Evolutionary conservation across 1,140 invertebrate species (phyloP).

Genomic region (Drosophila paulistorum): DNA sequence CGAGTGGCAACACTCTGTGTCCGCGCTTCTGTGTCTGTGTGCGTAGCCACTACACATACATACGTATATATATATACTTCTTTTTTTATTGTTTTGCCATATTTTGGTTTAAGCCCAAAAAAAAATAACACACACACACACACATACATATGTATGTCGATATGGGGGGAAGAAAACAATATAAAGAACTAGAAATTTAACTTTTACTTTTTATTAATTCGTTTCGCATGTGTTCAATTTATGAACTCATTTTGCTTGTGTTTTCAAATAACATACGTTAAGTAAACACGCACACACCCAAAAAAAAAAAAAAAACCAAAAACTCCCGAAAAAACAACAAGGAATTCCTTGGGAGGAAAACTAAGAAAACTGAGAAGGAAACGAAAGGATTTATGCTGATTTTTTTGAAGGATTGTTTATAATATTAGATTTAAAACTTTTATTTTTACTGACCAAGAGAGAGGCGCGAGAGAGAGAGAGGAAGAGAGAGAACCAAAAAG

Average conservation of each 20-base stretch:
- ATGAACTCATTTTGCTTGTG: neutral
- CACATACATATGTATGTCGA: no score
- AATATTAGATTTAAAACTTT: neutral
- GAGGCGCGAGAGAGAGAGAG: neutral
- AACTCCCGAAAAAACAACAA: neutral
- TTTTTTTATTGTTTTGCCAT: slow-evolving; percentile 14
- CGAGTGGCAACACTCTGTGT: slow-evolving; percentile 7
- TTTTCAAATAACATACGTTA: slow-evolving; percentile 8
- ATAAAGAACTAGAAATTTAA: neutral
- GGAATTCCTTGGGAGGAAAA: neutral
- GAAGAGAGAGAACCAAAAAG: neutral
- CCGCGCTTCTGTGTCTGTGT: no score
- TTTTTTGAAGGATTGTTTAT: neutral
- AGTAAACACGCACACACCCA: slow-evolving; percentile 10
- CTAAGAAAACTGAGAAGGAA: neutral
- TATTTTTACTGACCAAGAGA: neutral
- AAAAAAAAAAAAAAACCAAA: neutral
- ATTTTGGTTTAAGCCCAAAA: slow-evolving; percentile 8
- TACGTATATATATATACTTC: neutral
- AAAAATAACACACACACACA: neutral
- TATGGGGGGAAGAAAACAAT: neutral
- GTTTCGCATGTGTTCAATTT: neutral
- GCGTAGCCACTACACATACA: neutral
- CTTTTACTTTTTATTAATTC: slow-evolving; percentile 1
- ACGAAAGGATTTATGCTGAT: neutral